phyloP scores from a whole-genome alignment of 2,888 invertebrate species.

The Thecocarcelia acutangulata region DNA sequence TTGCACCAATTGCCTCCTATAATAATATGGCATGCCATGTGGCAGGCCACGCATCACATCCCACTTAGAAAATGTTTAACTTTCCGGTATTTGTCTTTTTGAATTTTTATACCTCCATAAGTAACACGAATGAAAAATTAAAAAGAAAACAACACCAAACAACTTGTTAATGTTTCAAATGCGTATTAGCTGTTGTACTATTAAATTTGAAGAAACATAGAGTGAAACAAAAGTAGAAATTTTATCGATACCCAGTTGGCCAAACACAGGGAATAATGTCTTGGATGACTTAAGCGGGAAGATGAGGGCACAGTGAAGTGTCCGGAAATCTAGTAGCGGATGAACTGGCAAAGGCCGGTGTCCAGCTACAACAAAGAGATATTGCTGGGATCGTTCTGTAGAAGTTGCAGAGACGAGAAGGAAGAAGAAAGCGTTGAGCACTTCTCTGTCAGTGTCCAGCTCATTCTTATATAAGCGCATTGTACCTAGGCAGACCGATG shows the following conservation, averaged over 20 bases:
- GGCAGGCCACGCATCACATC: constrained; percentile 69
- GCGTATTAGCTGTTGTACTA: constrained; percentile 56
- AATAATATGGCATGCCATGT: constrained; percentile 59
- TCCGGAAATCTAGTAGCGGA: too few species aligned
- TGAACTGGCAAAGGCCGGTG: too few species aligned
- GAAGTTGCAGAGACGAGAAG: too few species aligned
- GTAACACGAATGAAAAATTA: constrained; percentile 32
- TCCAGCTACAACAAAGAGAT: too few species aligned
- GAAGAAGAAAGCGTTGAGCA: too few species aligned
- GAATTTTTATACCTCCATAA: constrained; percentile 58
- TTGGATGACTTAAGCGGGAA: too few species aligned
- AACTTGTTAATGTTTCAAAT: constrained; percentile 64
- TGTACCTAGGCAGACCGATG: too few species aligned
- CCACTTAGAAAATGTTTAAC: constrained; percentile 68
- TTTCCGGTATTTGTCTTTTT: constrained; percentile 68
- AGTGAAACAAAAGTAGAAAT: constrained; percentile 7
- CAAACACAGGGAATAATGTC: too few species aligned
- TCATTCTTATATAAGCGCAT: too few species aligned
- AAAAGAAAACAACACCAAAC: constrained; percentile 38
- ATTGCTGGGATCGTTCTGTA: too few species aligned
- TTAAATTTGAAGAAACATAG: constrained; percentile 37
- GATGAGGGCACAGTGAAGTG: too few species aligned
- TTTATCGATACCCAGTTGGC: not conserved
- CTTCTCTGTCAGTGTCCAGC: too few species aligned
- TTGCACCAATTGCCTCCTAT: constrained; percentile 54